Evolutionary conservation across 2,797 vertebrate genomes (phyloP).

Genomic region (Anniella stebbinsi): DNA sequence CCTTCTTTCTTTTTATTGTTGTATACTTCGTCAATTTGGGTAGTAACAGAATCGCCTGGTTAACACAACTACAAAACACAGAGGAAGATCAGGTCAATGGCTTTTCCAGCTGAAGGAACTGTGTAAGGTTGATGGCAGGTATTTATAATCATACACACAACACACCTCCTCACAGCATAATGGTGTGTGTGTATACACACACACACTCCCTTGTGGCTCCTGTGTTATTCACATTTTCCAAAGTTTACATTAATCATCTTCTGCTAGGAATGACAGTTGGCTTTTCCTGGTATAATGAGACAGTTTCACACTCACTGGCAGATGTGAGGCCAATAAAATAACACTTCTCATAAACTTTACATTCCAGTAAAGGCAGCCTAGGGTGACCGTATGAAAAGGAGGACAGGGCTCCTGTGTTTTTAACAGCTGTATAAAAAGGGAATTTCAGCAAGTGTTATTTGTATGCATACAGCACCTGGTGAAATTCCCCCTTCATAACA

Average conservation of each 20-base stretch:
- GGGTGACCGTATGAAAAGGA: too few relatives aligned
- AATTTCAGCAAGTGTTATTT: too few relatives aligned
- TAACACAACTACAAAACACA: constrained; percentile 10
- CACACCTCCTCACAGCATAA: neutral
- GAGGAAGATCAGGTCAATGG: constrained; percentile 21
- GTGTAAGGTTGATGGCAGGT: neutral
- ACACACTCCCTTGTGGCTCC: constrained; percentile 14
- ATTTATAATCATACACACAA: constrained; percentile 1
- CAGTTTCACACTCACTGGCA: constrained; percentile 68
- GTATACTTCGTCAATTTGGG: neutral
- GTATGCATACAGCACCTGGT: too few relatives aligned
- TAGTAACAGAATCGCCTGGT: neutral
- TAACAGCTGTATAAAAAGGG: too few relatives aligned
- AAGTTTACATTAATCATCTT: constrained; percentile 50
- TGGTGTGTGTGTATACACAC: too few relatives aligned
- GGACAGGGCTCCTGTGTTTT: too few relatives aligned
- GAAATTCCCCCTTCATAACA: too few relatives aligned
- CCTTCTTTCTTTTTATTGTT: neutral
- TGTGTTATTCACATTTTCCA: constrained; percentile 41
- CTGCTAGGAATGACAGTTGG: constrained; percentile 51
- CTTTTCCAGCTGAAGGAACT: constrained; percentile 5
- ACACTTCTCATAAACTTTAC: constrained; percentile 67
- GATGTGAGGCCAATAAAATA: constrained; percentile 66
- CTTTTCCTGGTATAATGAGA: constrained; percentile 65
- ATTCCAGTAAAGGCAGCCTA: too few relatives aligned